Conservation (phyloP, 1,140 invertebrate genomes). For the Danaus plexippus region DNA sequence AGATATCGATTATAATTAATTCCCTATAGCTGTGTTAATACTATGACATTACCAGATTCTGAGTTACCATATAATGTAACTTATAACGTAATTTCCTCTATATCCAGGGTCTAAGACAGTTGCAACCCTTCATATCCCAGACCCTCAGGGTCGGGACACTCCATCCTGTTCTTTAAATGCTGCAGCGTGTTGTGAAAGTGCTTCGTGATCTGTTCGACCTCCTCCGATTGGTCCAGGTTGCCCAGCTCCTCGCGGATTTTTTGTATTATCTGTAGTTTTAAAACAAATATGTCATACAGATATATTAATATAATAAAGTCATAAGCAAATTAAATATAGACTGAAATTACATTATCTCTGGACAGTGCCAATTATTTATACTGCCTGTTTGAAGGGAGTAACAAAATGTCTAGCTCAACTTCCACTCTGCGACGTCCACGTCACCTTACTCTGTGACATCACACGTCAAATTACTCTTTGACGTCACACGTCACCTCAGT, state of each 20-base stretch:
- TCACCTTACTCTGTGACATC: no score
- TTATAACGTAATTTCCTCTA: background rate
- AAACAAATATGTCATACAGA: background rate
- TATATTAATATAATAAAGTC: conserved; percentile 1
- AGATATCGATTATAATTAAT: no score
- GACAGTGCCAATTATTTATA: no score
- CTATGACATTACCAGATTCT: no score
- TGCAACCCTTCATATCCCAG: conserved; percentile 77
- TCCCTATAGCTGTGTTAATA: no score
- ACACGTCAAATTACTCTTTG: no score
- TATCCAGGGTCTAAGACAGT: conserved; percentile 30
- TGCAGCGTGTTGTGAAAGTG: conserved; percentile 93
- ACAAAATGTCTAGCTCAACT: no score
- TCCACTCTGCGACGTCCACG: no score
- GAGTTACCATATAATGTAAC: conserved; percentile 5
- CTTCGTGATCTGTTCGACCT: conserved; percentile 96
- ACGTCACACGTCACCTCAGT: no score
- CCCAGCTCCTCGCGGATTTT: conserved; percentile 95
- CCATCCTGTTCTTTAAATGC: conserved; percentile 80
- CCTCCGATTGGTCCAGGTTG: conserved; percentile 93
- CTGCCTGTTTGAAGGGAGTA: no score
- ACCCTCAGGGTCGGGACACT: conserved; percentile 76
- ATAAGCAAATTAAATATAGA: no score
- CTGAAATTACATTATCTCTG: no score
- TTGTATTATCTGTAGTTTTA: conserved; percentile 82